Conservation (phyloP, 2,113 vertebrate species). For the Microcebus tavaratra region DNA sequence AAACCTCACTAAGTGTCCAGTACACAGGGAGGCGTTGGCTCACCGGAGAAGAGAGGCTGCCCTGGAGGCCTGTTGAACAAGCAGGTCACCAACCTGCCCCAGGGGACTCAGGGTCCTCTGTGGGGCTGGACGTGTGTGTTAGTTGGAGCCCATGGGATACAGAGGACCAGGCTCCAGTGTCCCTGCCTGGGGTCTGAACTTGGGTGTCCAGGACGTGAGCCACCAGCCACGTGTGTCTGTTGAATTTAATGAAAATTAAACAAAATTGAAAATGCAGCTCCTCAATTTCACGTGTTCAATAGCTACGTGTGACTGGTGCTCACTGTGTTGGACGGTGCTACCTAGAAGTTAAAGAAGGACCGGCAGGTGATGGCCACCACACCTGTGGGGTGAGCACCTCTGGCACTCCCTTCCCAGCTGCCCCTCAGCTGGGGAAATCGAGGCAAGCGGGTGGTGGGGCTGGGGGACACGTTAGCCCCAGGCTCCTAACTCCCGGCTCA, state of each 20-base stretch:
- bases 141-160: not conserved
- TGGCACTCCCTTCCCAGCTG: not conserved
- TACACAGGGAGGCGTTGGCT: no score
- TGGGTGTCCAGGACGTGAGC: no score
- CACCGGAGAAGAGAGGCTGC: not conserved
- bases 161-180: not conserved
- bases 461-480: accelerated
- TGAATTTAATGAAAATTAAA: not conserved
- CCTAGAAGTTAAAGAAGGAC: no score
- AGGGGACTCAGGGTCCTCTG: not conserved
- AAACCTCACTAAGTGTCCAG: not conserved
- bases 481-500: not conserved
- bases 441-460: not conserved
- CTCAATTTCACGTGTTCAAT: not conserved
- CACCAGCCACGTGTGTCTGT: not conserved
- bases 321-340: not conserved
- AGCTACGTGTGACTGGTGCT: not conserved
- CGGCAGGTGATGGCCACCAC: not conserved
- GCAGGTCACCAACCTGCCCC: not conserved
- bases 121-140: not conserved
- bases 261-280: not conserved
- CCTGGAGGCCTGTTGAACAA: not conserved
- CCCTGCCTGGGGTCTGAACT: not conserved
- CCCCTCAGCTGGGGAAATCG: not conserved
- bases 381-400: not conserved